phyloP scores from a whole-genome alignment of 1,140 invertebrate genomes.

The Muscidifurax raptorellus region DNA sequence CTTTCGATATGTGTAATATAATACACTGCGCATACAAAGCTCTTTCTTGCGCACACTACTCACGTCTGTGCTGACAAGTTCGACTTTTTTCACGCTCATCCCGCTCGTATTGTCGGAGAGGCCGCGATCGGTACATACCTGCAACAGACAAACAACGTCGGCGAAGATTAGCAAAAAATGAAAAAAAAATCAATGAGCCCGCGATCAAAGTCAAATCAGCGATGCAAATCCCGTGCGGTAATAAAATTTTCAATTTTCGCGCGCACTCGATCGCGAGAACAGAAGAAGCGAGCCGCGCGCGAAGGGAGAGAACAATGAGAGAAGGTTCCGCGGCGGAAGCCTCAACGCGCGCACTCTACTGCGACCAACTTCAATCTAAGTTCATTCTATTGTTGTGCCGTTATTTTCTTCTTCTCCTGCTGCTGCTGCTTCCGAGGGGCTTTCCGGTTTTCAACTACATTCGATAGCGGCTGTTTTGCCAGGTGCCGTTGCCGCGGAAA shows the following conservation, averaged over 20 bases:
- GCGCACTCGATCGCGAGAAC: neutral
- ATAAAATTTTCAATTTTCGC: slow-evolving; percentile 20
- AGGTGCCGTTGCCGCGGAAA: neutral
- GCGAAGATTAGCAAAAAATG: too few species aligned
- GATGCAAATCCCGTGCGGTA: neutral
- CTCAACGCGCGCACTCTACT: slow-evolving; percentile 32
- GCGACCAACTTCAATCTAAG: slow-evolving; percentile 31
- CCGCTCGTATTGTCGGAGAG: too few species aligned
- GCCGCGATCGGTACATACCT: slow-evolving; percentile 5
- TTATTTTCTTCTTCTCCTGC: neutral
- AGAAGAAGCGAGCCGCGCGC: neutral
- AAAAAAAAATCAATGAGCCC: neutral
- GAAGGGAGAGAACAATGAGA: slow-evolving; percentile 40
- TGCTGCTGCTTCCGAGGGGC: too few species aligned
- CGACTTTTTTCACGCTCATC: too few species aligned
- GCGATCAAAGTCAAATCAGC: neutral
- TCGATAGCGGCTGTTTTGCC: slow-evolving; percentile 2
- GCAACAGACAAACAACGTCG: neutral
- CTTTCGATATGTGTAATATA: too few species aligned
- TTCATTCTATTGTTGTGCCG: slow-evolving; percentile 22
- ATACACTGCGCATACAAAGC: too few species aligned
- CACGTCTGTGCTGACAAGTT: too few species aligned
- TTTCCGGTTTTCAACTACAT: neutral
- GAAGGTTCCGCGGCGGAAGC: slow-evolving; percentile 14
- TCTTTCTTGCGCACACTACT: too few species aligned